These are phyloP conservation scores for Ailuropoda melanoleuca DNA, from an alignment of 2,113 vertebrate genomes.

Conservation along the genomic window DNA sequence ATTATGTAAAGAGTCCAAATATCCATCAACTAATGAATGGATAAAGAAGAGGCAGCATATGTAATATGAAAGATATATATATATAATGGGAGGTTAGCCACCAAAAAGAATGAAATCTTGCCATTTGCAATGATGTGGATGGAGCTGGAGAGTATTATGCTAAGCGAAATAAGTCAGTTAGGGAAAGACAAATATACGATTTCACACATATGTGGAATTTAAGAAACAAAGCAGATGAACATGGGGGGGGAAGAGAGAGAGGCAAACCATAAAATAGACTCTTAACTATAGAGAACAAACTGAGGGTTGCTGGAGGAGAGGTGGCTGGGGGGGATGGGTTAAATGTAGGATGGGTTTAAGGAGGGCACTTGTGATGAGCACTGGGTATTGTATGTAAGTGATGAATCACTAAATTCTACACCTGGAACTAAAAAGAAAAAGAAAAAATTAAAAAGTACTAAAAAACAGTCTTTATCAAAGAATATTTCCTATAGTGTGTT, in stretches of 20 bases:
- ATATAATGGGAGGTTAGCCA: background rate
- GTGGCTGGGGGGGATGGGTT: too few species aligned
- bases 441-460: background rate
- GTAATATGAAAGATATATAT: too few species aligned
- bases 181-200: background rate
- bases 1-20: background rate
- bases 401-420: background rate
- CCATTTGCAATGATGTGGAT: background rate
- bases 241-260: background rate
- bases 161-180: background rate
- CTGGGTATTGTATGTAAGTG: background rate
- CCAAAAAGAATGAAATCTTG: background rate
- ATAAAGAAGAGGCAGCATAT: background rate
- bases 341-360: too few species aligned
- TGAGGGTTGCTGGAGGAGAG: too few species aligned
- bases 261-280: background rate
- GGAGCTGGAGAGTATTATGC: background rate
- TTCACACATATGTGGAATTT: background rate
- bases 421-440: background rate
- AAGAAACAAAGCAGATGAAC: background rate
- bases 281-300: too few species aligned
- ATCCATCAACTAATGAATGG: background rate
- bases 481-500: background rate
- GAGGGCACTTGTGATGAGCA: background rate
- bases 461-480: background rate